Conservation (phyloP, 2,888 invertebrate species). For the Hypomecis punctinalis region DNA sequence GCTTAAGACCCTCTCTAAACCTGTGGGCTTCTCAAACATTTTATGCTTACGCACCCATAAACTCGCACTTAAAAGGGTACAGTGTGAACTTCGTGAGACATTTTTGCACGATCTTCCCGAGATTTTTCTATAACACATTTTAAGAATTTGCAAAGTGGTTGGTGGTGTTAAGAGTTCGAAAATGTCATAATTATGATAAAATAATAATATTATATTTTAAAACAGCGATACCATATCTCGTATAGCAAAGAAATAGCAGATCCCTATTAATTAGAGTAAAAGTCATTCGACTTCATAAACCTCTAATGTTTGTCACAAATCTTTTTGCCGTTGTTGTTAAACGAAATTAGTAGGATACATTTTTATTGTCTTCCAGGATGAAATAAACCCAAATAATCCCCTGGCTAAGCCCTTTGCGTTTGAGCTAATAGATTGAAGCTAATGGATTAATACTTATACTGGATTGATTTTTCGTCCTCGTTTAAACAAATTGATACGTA, state of each 20-base stretch:
- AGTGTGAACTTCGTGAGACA: slow-evolving; percentile 16
- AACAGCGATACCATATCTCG: too few species aligned
- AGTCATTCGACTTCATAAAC: too few species aligned
- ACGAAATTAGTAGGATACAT: not conserved
- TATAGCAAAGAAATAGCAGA: too few species aligned
- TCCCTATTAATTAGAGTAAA: too few species aligned
- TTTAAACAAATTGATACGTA: not conserved
- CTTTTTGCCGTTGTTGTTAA: too few species aligned
- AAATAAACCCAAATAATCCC: slow-evolving; percentile 8
- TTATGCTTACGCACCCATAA: slow-evolving; percentile 35
- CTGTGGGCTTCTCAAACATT: slow-evolving; percentile 31
- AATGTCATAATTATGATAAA: too few species aligned
- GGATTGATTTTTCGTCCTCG: slow-evolving; percentile 2
- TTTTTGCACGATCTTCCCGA: slow-evolving; percentile 10
- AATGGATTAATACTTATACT: slow-evolving; percentile 20
- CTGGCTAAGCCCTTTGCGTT: not conserved
- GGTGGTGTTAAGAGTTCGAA: not conserved
- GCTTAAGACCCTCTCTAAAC: slow-evolving; percentile 25
- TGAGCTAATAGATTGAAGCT: slow-evolving; percentile 1
- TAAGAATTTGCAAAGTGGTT: not conserved
- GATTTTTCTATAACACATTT: slow-evolving; percentile 20
- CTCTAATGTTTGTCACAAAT: too few species aligned
- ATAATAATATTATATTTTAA: too few species aligned
- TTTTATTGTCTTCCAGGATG: slow-evolving; percentile 10
- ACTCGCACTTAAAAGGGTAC: slow-evolving; percentile 31